phyloP scores from a whole-genome alignment of 2,888 invertebrate genomes.

The Macrostomum cliftonense region DNA sequence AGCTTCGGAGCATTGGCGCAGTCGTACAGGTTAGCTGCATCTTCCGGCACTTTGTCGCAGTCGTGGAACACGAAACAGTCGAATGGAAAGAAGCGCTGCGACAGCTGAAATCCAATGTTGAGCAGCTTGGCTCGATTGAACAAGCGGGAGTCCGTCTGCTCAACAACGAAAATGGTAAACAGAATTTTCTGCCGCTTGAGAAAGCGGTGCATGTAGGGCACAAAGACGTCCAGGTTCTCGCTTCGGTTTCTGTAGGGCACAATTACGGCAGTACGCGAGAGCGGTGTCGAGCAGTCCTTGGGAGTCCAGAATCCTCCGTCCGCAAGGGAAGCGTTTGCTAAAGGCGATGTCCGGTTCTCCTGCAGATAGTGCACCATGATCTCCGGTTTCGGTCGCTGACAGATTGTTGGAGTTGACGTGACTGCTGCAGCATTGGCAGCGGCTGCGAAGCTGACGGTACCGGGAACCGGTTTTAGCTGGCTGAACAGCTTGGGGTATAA shows the following conservation, averaged over 20 bases:
- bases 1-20: neutral
- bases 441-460: too few relatives aligned
- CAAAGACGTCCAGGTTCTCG: neutral
- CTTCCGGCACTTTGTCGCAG: neutral
- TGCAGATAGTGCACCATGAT: too few relatives aligned
- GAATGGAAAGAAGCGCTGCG: neutral
- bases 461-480: too few relatives aligned
- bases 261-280: neutral
- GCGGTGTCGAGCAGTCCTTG: neutral
- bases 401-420: too few relatives aligned
- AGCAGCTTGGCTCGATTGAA: slow-evolving; percentile 1
- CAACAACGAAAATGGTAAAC: neutral
- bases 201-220: neutral
- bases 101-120: neutral
- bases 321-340: too few relatives aligned
- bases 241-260: neutral
- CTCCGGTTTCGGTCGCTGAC: too few relatives aligned
- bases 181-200: neutral
- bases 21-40: neutral
- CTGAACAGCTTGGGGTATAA: too few relatives aligned
- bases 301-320: neutral
- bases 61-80: slow-evolving; percentile 1
- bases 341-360: too few relatives aligned
- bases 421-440: too few relatives aligned
- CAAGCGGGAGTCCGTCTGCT: neutral